Evolutionary conservation across 1,140 invertebrate genomes (phyloP).

Genomic region (Drosophila nigrodunni): DNA sequence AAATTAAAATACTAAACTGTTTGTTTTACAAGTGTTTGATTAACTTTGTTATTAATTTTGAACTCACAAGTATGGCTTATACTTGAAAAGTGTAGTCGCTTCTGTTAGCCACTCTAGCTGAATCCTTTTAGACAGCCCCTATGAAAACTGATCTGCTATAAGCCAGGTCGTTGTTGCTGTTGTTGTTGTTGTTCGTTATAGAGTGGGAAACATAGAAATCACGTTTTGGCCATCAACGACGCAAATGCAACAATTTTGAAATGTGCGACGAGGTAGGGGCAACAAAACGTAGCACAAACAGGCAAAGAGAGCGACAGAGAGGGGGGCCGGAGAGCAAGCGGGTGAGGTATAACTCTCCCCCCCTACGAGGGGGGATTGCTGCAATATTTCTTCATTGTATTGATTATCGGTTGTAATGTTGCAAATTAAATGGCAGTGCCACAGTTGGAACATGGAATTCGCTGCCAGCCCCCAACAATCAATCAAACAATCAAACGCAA

Average conservation of each 20-base stretch:
- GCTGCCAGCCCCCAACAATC: slow-evolving; percentile 44
- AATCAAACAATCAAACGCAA: slow-evolving; percentile 80
- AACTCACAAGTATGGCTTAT: too few species aligned
- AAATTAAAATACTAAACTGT: too few species aligned
- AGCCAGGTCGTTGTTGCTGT: slow-evolving; percentile 65
- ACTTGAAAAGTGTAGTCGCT: slow-evolving; percentile 10
- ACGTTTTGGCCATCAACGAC: slow-evolving; percentile 80
- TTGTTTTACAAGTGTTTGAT: too few species aligned
- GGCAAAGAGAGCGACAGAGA: neutral
- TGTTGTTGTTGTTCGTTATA: slow-evolving; percentile 41
- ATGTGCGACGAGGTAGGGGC: slow-evolving; percentile 27
- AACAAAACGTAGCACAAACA: too few species aligned
- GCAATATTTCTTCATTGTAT: slow-evolving; percentile 82
- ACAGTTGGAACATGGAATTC: slow-evolving; percentile 28
- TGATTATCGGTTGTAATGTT: slow-evolving; percentile 83
- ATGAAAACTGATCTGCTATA: slow-evolving; percentile 66
- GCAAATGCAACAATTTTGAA: slow-evolving; percentile 80
- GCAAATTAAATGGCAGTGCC: slow-evolving; percentile 79
- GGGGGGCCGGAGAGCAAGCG: neutral
- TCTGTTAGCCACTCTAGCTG: slow-evolving; percentile 27
- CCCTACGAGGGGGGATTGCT: slow-evolving; percentile 14
- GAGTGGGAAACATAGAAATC: slow-evolving; percentile 82
- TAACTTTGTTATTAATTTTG: too few species aligned
- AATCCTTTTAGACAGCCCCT: slow-evolving; percentile 38
- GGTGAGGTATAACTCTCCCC: neutral